Evolutionary conservation across 2,888 invertebrate species (phyloP), one percentile per base, ranked within the genome.

Genomic region (Dione juno): DNA sequence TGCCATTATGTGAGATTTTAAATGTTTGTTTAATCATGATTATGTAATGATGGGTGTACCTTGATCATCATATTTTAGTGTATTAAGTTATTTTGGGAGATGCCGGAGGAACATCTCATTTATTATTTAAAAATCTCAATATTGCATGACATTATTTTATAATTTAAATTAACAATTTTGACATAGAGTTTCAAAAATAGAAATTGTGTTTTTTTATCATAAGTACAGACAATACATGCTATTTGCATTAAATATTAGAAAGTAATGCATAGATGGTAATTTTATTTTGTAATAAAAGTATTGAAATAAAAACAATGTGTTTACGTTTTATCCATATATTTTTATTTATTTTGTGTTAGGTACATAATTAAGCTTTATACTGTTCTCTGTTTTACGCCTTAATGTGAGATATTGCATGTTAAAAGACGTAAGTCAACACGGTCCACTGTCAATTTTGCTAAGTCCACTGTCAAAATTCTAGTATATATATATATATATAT

Each of bases 201-300:
- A 21, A 16, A 64, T 40, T 28, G 13, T 57, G 54, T 35, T 67
- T 67, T 53, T 69, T 66, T 58, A 41, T 19, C 14, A 37, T 43
- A 59, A 43, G 43, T 11, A 40, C 28, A 54, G 35, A 53, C 19
- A n/a, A 64, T 48, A n/a, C 58, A 35, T 66, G 41, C 37, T 1
- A 48, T 54, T 54, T 52, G 48, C 67, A 65, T 64, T 50, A 35
- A 40, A 50, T 58, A 58, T 69, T 67, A 66, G 69, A 66, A 71
- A 61, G 63, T 69, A 61, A 14, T 48, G 19, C 52, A 66, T 58
- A 57, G 28, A 63, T 64, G 68, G 63, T 73, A 63, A 69, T 66
- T 71, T 64, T 67, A 67, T 54, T 54, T 54, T 37, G 10, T 37
- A 73, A 71, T 73, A 71, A 71, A 73, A 67, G n/a, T 28, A 11